Evolutionary conservation across 2,888 invertebrate genomes (phyloP), one percentile per base, ranked within the genome.

Genomic region (Tinea semifulvella): DNA sequence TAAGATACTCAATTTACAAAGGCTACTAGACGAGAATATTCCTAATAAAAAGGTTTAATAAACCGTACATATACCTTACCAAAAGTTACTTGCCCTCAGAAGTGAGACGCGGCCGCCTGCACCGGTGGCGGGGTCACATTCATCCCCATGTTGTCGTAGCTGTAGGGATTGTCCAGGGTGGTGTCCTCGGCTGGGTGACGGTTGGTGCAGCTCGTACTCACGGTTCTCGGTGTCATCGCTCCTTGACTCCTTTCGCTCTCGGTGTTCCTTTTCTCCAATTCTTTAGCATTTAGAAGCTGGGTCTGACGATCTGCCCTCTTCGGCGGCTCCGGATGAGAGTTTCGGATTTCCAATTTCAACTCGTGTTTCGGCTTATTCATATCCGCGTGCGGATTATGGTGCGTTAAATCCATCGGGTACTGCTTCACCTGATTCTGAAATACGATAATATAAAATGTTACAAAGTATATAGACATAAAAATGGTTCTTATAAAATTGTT

Each of bases 131-230:
- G 84, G 10, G 88, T 88, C 48, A 88, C 85, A 10, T 87, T 87
- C 85, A 92, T 85, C 0, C 85, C 91, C 58, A 88, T 88, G 65
- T 92, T 92, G 56, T 91, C 91, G 58, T 91, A 91, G 0, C 90
- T 89, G 55, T 89, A 91, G 10, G 27, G 27, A 31, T 43, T 43
- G 55, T 91, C 91, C 28, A 89, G 70, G 1, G 90, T 89, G 1
- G 87, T 85, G 52, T 91, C 91, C 62, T 92, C 91, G 13, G 90
- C 89, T 0, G 91, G 91, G 55, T 90, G 84, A 47, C 91, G 81
- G 48, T 85, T 85, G 51, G 49, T 88, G 89, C 1, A 90, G 75
- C 0, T 85, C 3, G 91, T 90, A 53, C 88, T 88, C 39, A 88
- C 83, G 0, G 90, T 91, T 44, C 84, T 83, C 5, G 86, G 80